Evolutionary conservation across 2,797 vertebrate genomes (phyloP).

Genomic region (Steatocranus sp.): DNA sequence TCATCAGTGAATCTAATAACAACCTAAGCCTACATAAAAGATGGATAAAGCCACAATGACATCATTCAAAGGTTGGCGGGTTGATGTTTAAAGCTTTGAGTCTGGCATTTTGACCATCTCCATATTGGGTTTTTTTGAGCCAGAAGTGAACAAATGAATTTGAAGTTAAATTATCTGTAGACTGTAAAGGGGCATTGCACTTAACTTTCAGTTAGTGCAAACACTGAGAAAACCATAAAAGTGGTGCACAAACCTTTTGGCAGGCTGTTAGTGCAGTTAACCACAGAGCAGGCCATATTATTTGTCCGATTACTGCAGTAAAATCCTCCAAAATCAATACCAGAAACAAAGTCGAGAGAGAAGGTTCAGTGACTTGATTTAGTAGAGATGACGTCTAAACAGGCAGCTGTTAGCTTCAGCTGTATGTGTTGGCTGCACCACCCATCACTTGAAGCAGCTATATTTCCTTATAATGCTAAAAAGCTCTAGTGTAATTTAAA

Average conservation of each 20-base stretch:
- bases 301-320: neutral
- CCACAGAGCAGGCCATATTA: neutral
- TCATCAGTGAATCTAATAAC: neutral
- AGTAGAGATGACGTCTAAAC: neutral
- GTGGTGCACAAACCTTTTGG: neutral
- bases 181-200: neutral
- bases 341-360: neutral
- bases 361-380: neutral
- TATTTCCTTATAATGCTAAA: neutral
- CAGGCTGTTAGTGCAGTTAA: neutral
- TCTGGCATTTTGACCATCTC: neutral
- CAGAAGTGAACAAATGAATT: neutral
- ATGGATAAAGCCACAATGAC: neutral
- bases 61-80: neutral
- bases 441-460: neutral
- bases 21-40: neutral
- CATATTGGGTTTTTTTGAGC: fast-evolving
- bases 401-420: neutral
- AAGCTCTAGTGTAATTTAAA: neutral
- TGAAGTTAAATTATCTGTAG: neutral
- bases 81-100: neutral
- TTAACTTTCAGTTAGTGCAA: neutral
- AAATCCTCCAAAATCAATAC: neutral
- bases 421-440: neutral
- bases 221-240: neutral